Base-by-base conservation (phyloP, 2,888 invertebrate genomes). In the Pristionchus exspectatus region DNA sequence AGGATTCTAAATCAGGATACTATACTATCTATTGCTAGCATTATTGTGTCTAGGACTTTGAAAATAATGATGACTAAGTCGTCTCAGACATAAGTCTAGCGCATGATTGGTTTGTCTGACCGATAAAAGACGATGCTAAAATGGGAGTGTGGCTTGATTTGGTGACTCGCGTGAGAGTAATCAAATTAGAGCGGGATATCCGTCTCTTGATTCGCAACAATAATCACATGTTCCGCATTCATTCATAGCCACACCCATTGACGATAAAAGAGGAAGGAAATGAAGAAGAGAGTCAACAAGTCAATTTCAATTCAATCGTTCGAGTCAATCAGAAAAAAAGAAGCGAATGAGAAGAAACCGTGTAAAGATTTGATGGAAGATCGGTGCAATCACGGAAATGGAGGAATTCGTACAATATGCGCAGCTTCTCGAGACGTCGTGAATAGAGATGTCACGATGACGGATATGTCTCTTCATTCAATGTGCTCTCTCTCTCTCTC, bases 181-280 rank as follows among this genome's bases (percentile, higher is more conserved):
- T 81, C n/a, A n/a, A 81, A 81, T 81, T 81, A 81, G 81, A n/a
- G 30, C 5, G 69, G 33, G 81, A 50, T 50, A n/a, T 81, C 50
- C 27, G n/a, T 27, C 81, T 81, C 44, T 44, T 30, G 14, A 24
- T 50, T 54, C 50, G 63, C 63, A 63, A 63, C 63, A 63, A 63
- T 63, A 21, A 44, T 54, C 81, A 27, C 44, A 81, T 81, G 81
- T 81, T 81, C 81, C 81, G 81, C 81, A 50, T 81, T 81, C 50
- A 27, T n/a, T n/a, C 50, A 81, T 27, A 72, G 72, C 81, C 81
- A 81, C 81, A 81, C 81, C 81, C 81, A 81, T 0, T 10, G 44
- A 50, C 9, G 44, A 56, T 56, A 24, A 63, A 63, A 63, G 63
- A 63, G 63, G 63, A 63, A 63, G 63, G 59, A 59, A 38, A 38